A percentile compares a stretch with the other conserved stretches of the same genome.
Conservation (phyloP, 2,113 vertebrate genomes). For the Mustela lutreola region DNA sequence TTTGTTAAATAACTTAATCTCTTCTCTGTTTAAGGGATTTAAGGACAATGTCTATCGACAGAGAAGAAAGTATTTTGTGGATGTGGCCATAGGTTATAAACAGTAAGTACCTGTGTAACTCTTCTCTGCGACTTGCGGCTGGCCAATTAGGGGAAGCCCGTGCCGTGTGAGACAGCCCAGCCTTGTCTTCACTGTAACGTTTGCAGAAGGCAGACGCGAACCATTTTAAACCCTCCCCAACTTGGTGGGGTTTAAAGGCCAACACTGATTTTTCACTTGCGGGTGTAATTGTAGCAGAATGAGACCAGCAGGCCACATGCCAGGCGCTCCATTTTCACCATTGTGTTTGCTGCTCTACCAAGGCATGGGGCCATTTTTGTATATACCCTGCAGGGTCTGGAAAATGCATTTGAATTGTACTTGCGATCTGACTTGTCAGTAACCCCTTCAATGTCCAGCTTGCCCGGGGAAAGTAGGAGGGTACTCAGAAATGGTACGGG, state of each 20-base stretch:
- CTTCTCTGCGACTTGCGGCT: conserved; percentile 71
- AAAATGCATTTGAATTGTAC: conserved; percentile 15
- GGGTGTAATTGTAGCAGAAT: conserved; percentile 45
- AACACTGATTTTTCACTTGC: conserved; percentile 73
- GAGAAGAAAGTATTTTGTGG: conserved; percentile 99
- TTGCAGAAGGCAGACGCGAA: conserved; percentile 62
- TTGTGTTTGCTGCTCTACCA: conserved; percentile 44
- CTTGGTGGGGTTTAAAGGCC: conserved; percentile 70
- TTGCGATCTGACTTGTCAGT: conserved; percentile 45
- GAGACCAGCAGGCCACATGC: conserved; percentile 19
- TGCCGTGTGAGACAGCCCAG: conserved; percentile 68
- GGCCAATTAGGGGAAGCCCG: conserved; percentile 75
- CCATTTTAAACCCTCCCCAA: conserved; percentile 72
- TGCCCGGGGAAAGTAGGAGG: background rate
- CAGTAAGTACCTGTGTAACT: conserved; percentile 92
- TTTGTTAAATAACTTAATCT: conserved; percentile 80
- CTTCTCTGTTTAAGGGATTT: conserved; percentile 93
- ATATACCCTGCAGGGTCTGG: background rate
- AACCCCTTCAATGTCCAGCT: background rate
- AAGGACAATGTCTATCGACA: conserved; percentile 98
- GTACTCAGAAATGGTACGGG: background rate
- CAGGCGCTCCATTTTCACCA: conserved; percentile 6
- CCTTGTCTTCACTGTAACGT: conserved; percentile 72
- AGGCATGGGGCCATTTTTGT: conserved; percentile 56
- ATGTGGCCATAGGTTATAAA: conserved; percentile 99